A percentile compares a stretch with the other conserved stretches of the same genome.
Evolutionary conservation across 2,113 vertebrate genomes (phyloP).

Genomic region (Speoplatyrhinus poulsoni): DNA sequence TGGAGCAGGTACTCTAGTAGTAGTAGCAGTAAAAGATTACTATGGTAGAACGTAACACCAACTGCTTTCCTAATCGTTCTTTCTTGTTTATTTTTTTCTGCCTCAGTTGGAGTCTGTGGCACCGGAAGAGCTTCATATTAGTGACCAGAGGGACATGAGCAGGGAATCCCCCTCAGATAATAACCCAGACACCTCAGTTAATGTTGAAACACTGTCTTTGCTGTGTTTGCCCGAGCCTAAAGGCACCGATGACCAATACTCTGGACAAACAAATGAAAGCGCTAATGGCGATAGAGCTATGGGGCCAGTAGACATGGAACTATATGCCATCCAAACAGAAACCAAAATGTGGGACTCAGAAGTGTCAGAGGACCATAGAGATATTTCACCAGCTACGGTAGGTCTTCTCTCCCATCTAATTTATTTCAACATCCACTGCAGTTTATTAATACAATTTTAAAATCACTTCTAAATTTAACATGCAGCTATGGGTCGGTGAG

Average conservation of each 20-base stretch:
- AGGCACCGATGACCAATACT: not conserved
- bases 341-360: constrained; percentile 24
- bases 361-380: constrained; percentile 13
- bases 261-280: not conserved
- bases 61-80: constrained; percentile 2
- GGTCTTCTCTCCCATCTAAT: not conserved
- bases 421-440: not conserved
- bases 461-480: too few relatives aligned
- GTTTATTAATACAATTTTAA: not conserved
- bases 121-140: not conserved
- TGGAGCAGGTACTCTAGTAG: constrained; percentile 29
- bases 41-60: not conserved
- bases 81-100: not conserved
- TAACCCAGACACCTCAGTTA: constrained; percentile 20
- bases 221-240: constrained; percentile 11
- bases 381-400: constrained; percentile 18
- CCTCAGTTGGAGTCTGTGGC: not conserved
- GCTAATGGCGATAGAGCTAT: not conserved
- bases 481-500: too few relatives aligned
- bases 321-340: constrained; percentile 9
- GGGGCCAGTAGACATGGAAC: constrained; percentile 19
- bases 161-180: constrained; percentile 2
- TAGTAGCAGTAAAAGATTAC: not conserved
- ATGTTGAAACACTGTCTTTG: not conserved
- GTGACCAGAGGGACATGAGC: constrained; percentile 1